Evolutionary conservation across 2,888 invertebrate genomes (phyloP), one percentile per base, ranked within the genome.

Genomic region (Ormia ochracea): DNA sequence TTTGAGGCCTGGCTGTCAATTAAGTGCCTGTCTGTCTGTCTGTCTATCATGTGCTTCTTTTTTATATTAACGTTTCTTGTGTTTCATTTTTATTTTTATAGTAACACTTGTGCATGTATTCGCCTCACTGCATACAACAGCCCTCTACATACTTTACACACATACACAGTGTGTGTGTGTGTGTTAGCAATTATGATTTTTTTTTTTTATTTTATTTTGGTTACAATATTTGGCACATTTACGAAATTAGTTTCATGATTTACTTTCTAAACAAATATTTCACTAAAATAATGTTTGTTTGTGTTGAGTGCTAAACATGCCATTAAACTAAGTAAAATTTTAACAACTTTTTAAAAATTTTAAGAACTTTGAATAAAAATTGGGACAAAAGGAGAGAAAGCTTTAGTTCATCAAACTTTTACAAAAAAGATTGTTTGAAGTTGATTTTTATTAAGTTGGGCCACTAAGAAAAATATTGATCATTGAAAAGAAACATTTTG

Each of bases 1-100:
- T 63, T 77, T 70, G 48, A 63, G 69, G 76, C 69, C 76, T 65
- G 69, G 48, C 69, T 70, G 76, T 69, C 69, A 69, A 76, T 76
- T 76, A 69, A 45, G 50, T 59, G n/a, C n/a, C n/a, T n/a, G n/a
- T n/a, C n/a, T n/a, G n/a, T n/a, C n/a, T n/a, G n/a, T n/a, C n/a
- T n/a, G 58, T 68, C 59, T 66, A 74, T 74, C 73, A 74, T 74
- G 65, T 74, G 73, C 48, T 63, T 65, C 31, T n/a, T n/a, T n/a
- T n/a, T n/a, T n/a, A n/a, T 48, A 33, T 56, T 65, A 48, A 65
- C 38, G 48, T 48, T 74, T 56, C 45, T 74, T 56, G 63, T 74
- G 54, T 65, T 74, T 48, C 10, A 21, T 54, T 54, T 5, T 28
- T 63, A 9, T 36, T 45, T 54, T 63, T 52, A 28, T 21, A 43